phyloP scores from a whole-genome alignment of 2,113 vertebrate species.

The Cygnus buccinator region DNA sequence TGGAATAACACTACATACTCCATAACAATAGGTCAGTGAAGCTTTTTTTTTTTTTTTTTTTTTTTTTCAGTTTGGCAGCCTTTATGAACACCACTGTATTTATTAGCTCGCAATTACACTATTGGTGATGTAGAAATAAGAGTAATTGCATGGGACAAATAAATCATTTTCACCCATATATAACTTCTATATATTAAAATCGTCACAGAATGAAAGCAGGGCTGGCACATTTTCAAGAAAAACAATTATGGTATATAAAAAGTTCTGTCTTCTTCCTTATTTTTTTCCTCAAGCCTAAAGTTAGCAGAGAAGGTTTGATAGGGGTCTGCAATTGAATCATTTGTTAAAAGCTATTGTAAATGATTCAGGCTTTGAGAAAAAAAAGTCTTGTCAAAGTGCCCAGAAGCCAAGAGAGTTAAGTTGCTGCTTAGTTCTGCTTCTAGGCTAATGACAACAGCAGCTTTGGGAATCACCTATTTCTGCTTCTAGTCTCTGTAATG shows the following conservation, averaged over 20 bases:
- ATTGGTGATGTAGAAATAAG: background rate
- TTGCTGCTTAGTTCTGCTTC: slow-evolving; percentile 5
- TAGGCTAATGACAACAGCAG: background rate
- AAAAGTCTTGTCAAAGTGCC: background rate
- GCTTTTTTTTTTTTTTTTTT: background rate
- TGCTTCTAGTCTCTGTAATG: background rate
- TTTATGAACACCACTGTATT: background rate
- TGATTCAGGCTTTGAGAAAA: background rate
- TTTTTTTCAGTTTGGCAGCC: background rate
- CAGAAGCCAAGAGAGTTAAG: background rate
- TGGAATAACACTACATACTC: background rate
- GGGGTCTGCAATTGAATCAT: background rate
- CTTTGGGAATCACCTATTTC: background rate
- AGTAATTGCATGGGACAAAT: background rate
- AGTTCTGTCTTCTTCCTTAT: background rate
- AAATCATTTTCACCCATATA: background rate
- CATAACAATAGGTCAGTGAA: background rate
- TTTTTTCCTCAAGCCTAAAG: background rate
- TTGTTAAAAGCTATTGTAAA: background rate
- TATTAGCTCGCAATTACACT: background rate
- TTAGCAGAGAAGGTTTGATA: background rate
- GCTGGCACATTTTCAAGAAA: background rate
- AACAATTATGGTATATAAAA: background rate
- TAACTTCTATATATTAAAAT: background rate
- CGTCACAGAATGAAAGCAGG: background rate